phyloP scores from a whole-genome alignment of 2,113 vertebrate genomes.

The Caranx ignobilis region DNA sequence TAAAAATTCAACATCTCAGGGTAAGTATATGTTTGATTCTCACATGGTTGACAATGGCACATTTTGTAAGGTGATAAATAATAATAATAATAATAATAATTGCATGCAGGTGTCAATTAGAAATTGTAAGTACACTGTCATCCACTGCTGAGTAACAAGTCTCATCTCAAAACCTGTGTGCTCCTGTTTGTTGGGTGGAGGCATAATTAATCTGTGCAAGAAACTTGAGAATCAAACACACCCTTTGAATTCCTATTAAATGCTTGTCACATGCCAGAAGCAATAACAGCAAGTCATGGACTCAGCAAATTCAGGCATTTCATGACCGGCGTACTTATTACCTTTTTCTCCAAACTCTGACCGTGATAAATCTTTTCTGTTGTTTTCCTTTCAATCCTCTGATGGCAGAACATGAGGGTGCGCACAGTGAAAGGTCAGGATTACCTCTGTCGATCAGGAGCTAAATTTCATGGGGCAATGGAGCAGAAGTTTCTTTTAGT shows the following conservation, averaged over 20 bases:
- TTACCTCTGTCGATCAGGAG: slow-evolving; percentile 93
- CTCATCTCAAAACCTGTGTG: slow-evolving; percentile 32
- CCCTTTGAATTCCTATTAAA: slow-evolving; percentile 9
- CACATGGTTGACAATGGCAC: not conserved
- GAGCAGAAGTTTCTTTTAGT: slow-evolving; percentile 94
- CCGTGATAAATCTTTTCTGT: slow-evolving; percentile 12
- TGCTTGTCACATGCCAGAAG: not conserved
- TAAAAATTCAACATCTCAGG: slow-evolving; percentile 93
- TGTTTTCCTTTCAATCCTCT: slow-evolving; percentile 42
- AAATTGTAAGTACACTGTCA: not conserved
- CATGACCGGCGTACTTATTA: slow-evolving; percentile 5
- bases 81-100: not conserved
- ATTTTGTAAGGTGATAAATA: not conserved
- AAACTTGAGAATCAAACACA: slow-evolving; percentile 28
- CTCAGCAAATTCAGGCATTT: not conserved
- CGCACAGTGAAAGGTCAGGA: slow-evolving; percentile 94
- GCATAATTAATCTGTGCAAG: slow-evolving; percentile 16
- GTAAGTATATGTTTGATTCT: slow-evolving; percentile 82
- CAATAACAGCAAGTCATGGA: not conserved
- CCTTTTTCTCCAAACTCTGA: slow-evolving; percentile 4
- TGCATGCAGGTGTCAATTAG: not conserved
- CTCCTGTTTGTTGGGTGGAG: slow-evolving; percentile 55
- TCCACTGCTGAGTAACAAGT: not conserved
- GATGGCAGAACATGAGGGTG: slow-evolving; percentile 93
- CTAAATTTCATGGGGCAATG: slow-evolving; percentile 94